These are phyloP conservation scores for Cyphomyrmex costatus DNA, from an alignment of 1,140 invertebrate species.

Conservation along the genomic window DNA sequence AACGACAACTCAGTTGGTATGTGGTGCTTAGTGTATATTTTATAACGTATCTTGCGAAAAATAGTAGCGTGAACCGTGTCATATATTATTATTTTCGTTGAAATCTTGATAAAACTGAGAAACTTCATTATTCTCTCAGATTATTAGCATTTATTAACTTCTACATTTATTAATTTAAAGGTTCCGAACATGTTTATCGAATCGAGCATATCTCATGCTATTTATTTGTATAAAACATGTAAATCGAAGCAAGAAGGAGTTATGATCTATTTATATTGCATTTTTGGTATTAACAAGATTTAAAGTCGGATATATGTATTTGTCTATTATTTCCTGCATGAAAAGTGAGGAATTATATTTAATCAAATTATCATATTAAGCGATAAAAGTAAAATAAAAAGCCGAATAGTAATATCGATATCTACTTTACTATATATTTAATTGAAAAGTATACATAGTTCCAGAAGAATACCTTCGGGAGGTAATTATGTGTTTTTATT, in stretches of 20 bases:
- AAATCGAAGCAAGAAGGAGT: neutral
- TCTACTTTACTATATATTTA: slow-evolving; percentile 8
- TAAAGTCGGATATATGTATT: too few relatives aligned
- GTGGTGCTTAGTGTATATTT: neutral
- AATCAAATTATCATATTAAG: neutral
- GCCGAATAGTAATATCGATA: neutral
- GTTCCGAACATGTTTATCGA: neutral
- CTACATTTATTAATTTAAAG: neutral
- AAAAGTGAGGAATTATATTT: neutral
- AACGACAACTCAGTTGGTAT: neutral
- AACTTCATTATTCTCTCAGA: neutral
- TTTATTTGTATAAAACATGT: neutral
- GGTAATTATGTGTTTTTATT: neutral
- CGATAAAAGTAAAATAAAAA: neutral
- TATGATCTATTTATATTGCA: neutral
- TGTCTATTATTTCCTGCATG: neutral
- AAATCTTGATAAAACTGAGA: neutral
- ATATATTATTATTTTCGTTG: neutral
- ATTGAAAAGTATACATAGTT: neutral
- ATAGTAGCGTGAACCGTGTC: neutral
- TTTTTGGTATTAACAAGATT: neutral
- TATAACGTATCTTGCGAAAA: neutral
- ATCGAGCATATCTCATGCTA: neutral
- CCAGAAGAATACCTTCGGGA: neutral
- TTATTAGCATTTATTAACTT: neutral